Evolutionary conservation across 1,140 invertebrate species (phyloP).

Genomic region (Trichoplusia ni): DNA sequence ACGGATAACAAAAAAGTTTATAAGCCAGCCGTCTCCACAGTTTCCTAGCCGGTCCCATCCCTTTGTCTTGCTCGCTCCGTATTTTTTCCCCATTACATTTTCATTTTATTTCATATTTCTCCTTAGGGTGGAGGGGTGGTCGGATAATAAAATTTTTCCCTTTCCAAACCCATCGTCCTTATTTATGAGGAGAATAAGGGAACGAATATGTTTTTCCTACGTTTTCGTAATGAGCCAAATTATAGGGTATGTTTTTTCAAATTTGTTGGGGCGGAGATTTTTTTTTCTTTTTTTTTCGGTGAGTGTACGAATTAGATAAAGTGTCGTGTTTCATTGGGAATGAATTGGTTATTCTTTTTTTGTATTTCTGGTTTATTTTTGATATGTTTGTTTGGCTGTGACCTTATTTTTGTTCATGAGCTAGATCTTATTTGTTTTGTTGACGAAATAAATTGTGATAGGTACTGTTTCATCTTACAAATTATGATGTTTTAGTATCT

Average conservation of each 20-base stretch:
- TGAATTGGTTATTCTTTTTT: constrained; percentile 36
- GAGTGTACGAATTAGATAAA: constrained; percentile 64
- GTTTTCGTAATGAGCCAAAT: constrained; percentile 77
- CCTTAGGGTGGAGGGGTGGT: constrained; percentile 58
- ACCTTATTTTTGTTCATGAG: background rate
- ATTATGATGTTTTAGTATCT: too few relatives aligned
- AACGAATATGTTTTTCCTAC: constrained; percentile 76
- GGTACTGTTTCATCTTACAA: too few relatives aligned
- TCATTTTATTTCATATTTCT: constrained; percentile 81
- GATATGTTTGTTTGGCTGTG: background rate
- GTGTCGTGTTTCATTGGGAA: constrained; percentile 54
- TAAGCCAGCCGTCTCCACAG: constrained; percentile 42
- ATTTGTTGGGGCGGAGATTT: constrained; percentile 51
- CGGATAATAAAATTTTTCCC: constrained; percentile 80
- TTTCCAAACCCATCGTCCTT: constrained; percentile 64
- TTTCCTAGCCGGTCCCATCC: constrained; percentile 48
- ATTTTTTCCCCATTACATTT: constrained; percentile 81
- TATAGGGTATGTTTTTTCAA: constrained; percentile 75
- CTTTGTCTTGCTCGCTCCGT: constrained; percentile 76
- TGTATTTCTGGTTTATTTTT: background rate
- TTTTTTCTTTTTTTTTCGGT: constrained; percentile 52
- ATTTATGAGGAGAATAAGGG: constrained; percentile 77
- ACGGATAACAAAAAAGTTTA: background rate
- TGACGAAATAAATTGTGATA: background rate
- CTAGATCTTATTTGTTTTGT: background rate